Evolutionary conservation across 2,113 vertebrate genomes (phyloP), one percentile per base, ranked within the genome.

Genomic region (Hypanus sabinus): DNA sequence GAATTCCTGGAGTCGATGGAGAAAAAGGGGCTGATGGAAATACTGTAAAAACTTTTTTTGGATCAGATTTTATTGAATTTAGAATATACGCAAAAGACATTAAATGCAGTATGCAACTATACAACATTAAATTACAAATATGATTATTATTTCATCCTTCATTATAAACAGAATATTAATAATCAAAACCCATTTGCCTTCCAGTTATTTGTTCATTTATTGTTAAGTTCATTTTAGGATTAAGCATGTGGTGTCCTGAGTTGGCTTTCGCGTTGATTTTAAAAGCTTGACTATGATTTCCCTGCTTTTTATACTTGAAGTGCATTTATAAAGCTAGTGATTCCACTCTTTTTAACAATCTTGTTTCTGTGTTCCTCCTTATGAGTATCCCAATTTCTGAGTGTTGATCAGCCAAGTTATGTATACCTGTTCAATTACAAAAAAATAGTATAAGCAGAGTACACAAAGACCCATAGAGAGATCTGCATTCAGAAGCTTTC

Each of bases 11-110:
- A 94, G 22, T 46, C 7, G 18, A 65, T 93, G 98, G 98, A 95
- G 95, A 95, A 94, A 96, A 94, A 95, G 98, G 98, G 95, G 92
- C 95, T 87, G 68, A 91, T 9, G 98, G 98, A 95, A 96, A 95
- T 94, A 94, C 85, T 70, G 98, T 98, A 96, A 97, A 94, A 0
- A 24, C 11, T 18, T 60, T 20, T n/a, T 57, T 55, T 65, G 94
- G 79, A 92, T 38, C 73, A 11, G 62, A 75, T 12, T 12, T n/a
- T 77, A 55, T 62, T 93, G 77, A 91, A 30, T n/a, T 70, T 33
- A 62, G n/a, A 93, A 24, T 27, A 27, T 75, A 30, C 14, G 46
- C 68, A 46, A 6, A 14, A 27, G 5, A 92, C 83, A 30, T 85
- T 85, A 30, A 68, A 55, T 9, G 5, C 88, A 36, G 88, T 8